Evolutionary conservation across 2,113 vertebrate genomes (phyloP).

Genomic region (Puma concolor): DNA sequence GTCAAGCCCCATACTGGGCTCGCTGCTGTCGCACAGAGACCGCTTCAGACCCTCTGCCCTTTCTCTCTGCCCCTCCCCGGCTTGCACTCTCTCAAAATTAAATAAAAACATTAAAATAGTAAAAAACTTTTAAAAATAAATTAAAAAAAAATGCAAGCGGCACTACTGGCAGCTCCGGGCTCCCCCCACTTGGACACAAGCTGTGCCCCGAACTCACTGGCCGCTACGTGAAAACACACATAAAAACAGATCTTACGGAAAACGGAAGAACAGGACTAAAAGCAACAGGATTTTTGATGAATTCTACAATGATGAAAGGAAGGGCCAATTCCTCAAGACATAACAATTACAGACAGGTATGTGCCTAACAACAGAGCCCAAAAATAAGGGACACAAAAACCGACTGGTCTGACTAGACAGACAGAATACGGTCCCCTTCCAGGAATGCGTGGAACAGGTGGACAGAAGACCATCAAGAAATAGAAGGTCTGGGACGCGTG

Average conservation of each 20-base stretch:
- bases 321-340: neutral
- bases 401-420: neutral
- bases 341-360: neutral
- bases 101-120: too few relatives aligned
- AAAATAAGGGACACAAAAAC: neutral
- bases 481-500: neutral
- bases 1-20: too few relatives aligned
- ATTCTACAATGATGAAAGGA: neutral
- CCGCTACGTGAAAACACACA: neutral
- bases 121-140: too few relatives aligned
- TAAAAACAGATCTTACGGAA: neutral
- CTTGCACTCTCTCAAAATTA: too few relatives aligned
- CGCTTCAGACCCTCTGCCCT: too few relatives aligned
- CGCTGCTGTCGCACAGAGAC: too few relatives aligned
- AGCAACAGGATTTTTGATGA: neutral
- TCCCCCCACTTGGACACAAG: neutral
- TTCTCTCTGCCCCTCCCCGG: too few relatives aligned
- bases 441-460: neutral
- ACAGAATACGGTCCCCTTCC: neutral
- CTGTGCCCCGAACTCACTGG: neutral
- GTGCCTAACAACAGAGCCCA: neutral
- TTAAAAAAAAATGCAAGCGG: neutral
- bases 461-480: neutral
- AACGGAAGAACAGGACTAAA: neutral
- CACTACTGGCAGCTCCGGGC: fast-evolving